These are phyloP conservation scores for Hemicentrotus pulcherrimus DNA, from an alignment of 35 echinoderm and acorn worm genomes.

Conservation along the genomic window DNA sequence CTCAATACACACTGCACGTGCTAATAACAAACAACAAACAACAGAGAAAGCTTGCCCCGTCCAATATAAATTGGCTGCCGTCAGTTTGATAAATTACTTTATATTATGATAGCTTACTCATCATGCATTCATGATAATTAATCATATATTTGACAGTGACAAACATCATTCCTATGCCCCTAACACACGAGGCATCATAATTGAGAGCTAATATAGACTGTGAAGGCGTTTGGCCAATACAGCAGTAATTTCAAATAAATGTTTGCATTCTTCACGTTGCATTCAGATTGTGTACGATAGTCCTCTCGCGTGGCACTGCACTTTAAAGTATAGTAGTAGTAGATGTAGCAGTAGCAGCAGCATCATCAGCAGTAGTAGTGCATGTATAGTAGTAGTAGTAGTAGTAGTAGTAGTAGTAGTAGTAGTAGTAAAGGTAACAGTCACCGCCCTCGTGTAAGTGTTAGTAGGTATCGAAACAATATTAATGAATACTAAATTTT, in stretches of 20 bases:
- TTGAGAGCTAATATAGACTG: no score
- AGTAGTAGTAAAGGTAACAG: neutral
- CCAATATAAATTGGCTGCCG: neutral
- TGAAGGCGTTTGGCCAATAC: no score
- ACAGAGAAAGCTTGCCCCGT: neutral
- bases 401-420: conserved; percentile 26
- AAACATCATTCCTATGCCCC: no score
- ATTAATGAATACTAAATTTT: no score
- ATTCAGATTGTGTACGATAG: no score
- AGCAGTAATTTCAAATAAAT: no score
- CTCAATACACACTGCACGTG: neutral
- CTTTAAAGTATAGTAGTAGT: neutral
- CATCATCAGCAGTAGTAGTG: neutral
- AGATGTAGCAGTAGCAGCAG: neutral
- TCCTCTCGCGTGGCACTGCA: no score
- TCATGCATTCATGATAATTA: neutral
- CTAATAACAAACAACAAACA: neutral
- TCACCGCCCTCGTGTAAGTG: neutral
- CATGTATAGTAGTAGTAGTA: neutral
- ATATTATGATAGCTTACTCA: neutral
- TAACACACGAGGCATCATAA: no score
- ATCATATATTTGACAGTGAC: neutral
- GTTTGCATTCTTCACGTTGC: no score
- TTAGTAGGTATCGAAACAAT: no score
- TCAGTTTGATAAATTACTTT: neutral